Conservation (phyloP, 1,140 invertebrate species). For the Drosophila mayri region DNA sequence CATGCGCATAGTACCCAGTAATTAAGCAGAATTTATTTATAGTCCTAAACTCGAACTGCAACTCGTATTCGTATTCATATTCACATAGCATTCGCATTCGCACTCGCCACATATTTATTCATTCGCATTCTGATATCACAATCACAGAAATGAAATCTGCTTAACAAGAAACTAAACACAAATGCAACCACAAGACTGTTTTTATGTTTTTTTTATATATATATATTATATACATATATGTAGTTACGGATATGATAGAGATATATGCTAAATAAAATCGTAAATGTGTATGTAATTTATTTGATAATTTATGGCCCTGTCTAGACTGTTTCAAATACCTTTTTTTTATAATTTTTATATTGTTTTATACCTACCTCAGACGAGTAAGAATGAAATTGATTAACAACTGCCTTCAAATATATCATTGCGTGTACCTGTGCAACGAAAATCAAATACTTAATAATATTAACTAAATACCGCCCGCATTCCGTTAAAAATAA, state of each 20-base stretch:
- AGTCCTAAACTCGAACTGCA: constrained; percentile 41
- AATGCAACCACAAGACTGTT: constrained; percentile 85
- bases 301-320: constrained; percentile 45
- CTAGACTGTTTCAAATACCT: constrained; percentile 57
- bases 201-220: constrained; percentile 63
- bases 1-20: constrained; percentile 78
- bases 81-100: constrained; percentile 57
- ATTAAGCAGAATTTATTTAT: constrained; percentile 79
- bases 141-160: constrained; percentile 54
- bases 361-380: constrained; percentile 53
- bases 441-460: constrained; percentile 70
- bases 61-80: constrained; percentile 43
- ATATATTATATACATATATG: constrained; percentile 30
- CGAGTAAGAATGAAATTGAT: constrained; percentile 51
- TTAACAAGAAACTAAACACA: constrained; percentile 78
- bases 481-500: constrained; percentile 65
- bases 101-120: constrained; percentile 51
- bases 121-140: constrained; percentile 61
- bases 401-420: constrained; percentile 45
- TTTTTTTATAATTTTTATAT: constrained; percentile 46
- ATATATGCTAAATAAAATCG: constrained; percentile 27
- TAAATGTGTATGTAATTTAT: constrained; percentile 63
- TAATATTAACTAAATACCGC: constrained; percentile 47
- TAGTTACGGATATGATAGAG: constrained; percentile 39
- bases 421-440: constrained; percentile 80